Base-by-base conservation (phyloP, 1,140 invertebrate species). In the Samia ricini region DNA sequence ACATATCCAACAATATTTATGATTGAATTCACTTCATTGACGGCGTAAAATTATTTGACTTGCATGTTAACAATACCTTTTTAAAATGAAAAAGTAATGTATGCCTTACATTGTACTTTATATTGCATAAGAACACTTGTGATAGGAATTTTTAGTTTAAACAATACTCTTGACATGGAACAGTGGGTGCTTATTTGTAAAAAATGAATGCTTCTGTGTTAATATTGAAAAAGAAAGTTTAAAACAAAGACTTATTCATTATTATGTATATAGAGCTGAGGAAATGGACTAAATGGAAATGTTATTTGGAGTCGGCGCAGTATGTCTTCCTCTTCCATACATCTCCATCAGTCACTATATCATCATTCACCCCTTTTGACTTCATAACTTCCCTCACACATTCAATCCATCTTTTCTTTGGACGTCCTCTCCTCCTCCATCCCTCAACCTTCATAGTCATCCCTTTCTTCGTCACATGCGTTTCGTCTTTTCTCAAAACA, bases 61-160 rank as follows among this genome's bases (percentile, higher is more conserved):
- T 21, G 48, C 33, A 61, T 33, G 61, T 65, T 69, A 68, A 71
- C 71, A 73, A 71, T 69, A 72, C 57, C 51, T 65, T 60, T 63
- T 73, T 58, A 42, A 71, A 49, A 67, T 54, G 72, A 68, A 72
- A 66, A 68, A 51, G 74, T 56, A 81, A 77, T 77, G 76, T 72
- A 79, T 52, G 63, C 56, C 49, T 61, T 56, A 61, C 63, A 63
- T 49, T 69, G 52, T 56, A 48, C 54, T 66, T 51, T 24, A 51
- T 60, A 50, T 79, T 66, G 64, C 64, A 71, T 62, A 72, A 76
- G 73, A 61, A 73, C 64, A 72, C 36, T 48, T 12, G 71, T 63
- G 68, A 75, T 60, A 61, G 74, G 79, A 77, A 85, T 85, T 74
- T 68, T 65, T 74, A 69, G 66, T 68, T 71, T 65, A 81, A 85